phyloP scores from a whole-genome alignment of 2,797 vertebrate genomes.

The Orientallactaga sibirica region DNA sequence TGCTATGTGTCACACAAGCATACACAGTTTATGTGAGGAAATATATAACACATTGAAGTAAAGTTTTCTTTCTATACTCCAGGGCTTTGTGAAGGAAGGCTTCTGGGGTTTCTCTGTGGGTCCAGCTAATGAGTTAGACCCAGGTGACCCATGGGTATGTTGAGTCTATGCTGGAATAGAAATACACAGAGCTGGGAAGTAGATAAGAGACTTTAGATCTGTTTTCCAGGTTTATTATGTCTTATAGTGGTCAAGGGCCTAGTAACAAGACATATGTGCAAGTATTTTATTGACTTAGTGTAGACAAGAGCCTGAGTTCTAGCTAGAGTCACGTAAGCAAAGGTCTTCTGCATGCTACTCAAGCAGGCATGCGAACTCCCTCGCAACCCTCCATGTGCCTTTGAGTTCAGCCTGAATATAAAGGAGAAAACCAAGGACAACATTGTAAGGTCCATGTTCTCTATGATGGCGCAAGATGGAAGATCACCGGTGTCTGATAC shows the following conservation, averaged over 20 bases:
- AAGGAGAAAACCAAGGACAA: neutral
- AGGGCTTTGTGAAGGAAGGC: neutral
- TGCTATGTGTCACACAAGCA: accelerated
- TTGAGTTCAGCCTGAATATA: neutral
- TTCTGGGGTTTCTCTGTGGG: accelerated
- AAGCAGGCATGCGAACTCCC: neutral
- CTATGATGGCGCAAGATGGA: neutral
- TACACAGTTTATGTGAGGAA: neutral
- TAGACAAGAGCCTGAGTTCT: neutral
- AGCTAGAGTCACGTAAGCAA: neutral
- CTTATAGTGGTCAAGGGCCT: neutral
- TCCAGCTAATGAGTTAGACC: neutral
- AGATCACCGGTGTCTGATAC: neutral
- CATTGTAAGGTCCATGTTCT: neutral
- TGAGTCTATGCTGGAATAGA: neutral
- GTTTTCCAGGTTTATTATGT: neutral
- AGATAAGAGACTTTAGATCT: neutral
- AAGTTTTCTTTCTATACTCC: neutral
- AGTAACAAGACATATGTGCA: neutral
- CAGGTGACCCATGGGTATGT: neutral
- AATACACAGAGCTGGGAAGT: neutral
- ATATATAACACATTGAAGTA: neutral
- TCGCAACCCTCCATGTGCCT: neutral
- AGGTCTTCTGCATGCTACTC: neutral
- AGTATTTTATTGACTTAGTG: neutral